A percentile compares a stretch with the other conserved stretches of the same genome.
Conservation (phyloP, 2,797 vertebrate genomes). For the Hafferia zeledoni region DNA sequence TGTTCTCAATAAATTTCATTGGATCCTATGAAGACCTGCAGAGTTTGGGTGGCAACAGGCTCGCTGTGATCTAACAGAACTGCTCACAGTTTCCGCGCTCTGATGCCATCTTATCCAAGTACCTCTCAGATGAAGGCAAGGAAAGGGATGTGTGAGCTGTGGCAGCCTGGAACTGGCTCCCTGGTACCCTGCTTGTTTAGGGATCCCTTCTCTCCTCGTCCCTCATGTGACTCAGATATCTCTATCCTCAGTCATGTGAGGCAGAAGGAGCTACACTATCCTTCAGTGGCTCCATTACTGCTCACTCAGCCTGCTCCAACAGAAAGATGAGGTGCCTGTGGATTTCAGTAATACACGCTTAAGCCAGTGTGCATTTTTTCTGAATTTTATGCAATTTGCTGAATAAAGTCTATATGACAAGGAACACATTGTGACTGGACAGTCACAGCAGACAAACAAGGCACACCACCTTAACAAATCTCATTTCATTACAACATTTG, state of each 20-base stretch:
- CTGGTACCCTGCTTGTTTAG: not conserved
- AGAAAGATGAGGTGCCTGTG: not conserved
- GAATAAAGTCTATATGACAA: not conserved
- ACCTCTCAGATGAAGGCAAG: not conserved
- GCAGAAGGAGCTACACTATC: not conserved
- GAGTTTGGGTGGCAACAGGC: not conserved
- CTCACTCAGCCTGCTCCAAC: not conserved
- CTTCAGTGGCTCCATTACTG: not conserved
- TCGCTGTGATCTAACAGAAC: not conserved
- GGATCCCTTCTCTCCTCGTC: not conserved
- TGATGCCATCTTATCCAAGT: not conserved
- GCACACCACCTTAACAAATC: not conserved
- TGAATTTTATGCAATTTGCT: not conserved
- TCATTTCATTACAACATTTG: not conserved
- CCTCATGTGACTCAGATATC: rapidly evolving
- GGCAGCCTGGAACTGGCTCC: not conserved
- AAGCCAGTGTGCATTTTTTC: not conserved
- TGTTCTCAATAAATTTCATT: not conserved
- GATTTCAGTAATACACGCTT: not conserved
- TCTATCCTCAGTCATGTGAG: not conserved
- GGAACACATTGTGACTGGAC: not conserved
- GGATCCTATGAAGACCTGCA: not conserved
- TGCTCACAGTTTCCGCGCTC: not conserved
- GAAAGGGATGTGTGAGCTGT: not conserved
- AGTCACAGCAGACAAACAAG: not conserved